Evolutionary conservation across 2,113 vertebrate species (phyloP).

Genomic region (Erythrolamprus reginae): DNA sequence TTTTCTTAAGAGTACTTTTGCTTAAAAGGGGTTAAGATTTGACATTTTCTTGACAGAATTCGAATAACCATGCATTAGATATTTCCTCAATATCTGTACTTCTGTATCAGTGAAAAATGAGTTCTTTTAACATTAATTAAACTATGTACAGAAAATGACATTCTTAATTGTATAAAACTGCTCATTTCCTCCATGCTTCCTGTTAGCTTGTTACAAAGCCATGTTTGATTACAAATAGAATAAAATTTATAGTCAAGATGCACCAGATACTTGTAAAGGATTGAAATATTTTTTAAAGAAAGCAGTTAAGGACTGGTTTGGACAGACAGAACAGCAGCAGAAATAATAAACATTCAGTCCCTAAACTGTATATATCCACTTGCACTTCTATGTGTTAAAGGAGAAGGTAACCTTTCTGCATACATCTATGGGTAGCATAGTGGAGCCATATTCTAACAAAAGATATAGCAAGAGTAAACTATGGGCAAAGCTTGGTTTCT

Average conservation of each 20-base stretch:
- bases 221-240: background rate
- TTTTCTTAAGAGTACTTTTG: background rate
- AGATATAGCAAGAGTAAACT: background rate
- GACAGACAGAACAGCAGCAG: background rate
- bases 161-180: background rate
- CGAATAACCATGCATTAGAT: background rate
- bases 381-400: background rate
- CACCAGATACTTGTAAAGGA: background rate
- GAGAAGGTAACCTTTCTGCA: background rate
- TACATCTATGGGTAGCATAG: background rate
- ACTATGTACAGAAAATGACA: background rate
- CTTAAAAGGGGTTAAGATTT: background rate
- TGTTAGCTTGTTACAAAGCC: background rate
- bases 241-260: background rate
- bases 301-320: background rate
- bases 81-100: background rate
- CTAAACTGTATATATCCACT: background rate
- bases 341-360: background rate
- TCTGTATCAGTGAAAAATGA: background rate
- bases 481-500: background rate
- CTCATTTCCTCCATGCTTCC: background rate
- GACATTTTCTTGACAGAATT: background rate
- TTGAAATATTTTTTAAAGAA: background rate
- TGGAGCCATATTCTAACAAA: background rate
- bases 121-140: background rate